These are phyloP conservation scores for Clupea harengus DNA, from an alignment of 2,113 vertebrate species.

Conservation along the genomic window DNA sequence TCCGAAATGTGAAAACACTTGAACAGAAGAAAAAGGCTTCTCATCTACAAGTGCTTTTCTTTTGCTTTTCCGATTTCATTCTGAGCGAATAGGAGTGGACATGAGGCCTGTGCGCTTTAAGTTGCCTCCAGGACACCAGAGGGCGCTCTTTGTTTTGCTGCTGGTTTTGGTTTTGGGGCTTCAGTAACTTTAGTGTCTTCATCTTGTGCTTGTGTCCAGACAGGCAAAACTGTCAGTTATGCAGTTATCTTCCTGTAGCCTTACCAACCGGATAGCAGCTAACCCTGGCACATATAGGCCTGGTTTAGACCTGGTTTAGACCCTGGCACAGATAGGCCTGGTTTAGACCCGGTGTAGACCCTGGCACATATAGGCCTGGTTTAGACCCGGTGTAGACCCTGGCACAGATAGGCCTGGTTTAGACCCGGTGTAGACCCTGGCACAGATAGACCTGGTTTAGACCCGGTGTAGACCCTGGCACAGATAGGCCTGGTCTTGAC, in stretches of 20 bases:
- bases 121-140: background rate
- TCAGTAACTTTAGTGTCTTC: conserved; percentile 34
- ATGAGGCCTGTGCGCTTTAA: too few relatives aligned
- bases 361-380: background rate
- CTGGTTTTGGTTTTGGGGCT: background rate
- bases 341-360: background rate
- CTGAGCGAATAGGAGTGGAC: too few relatives aligned
- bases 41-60: conserved; percentile 25
- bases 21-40: conserved; percentile 39
- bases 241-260: conserved; percentile 54
- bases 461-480: too few relatives aligned
- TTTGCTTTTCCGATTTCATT: background rate
- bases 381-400: too few relatives aligned
- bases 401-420: too few relatives aligned
- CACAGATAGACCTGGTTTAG: too few relatives aligned
- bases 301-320: too few relatives aligned
- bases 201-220: conserved; percentile 38
- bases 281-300: background rate
- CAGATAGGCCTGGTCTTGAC: too few relatives aligned
- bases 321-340: too few relatives aligned
- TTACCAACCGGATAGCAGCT: conserved; percentile 46
- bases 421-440: too few relatives aligned
- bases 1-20: conserved; percentile 45
- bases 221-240: conserved; percentile 37
- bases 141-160: background rate